Base-by-base conservation (phyloP, 2,888 invertebrate species). In the Galerucella calmariensis region DNA sequence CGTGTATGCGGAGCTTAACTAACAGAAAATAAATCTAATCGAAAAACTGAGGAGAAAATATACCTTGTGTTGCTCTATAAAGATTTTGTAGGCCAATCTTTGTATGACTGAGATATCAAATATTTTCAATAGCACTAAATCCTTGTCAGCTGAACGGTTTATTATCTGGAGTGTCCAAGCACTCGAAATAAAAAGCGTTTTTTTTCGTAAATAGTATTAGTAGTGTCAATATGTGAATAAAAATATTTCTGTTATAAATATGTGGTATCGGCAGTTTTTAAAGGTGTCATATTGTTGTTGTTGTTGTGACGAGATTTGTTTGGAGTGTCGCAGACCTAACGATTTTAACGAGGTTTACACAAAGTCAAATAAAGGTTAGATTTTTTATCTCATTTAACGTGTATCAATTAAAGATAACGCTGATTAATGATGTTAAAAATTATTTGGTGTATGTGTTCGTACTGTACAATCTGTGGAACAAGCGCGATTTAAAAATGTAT, bases 151-250 rank as follows among this genome's bases (percentile, higher is more conserved):
- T 10, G 56, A 51, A 56, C 20, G 10, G 35, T n/a, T 12, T 41
- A 35, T 67, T 67, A 67, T 67, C 67, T 67, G 53, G 41, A 67
- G 67, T 48, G 41, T 51, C 35, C 24, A 8, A 10, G 51, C 66
- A 44, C n/a, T 35, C 8, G 35, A 24, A 66, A 9, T 51, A 20
- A 51, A 46, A 20, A 46, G 10, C 65, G 24, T 11, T n/a, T 35
- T 24, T 12, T 67, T 35, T 35, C 27, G 9, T 56, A 53, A 56
- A 56, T 27, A 27, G 20, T 67, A 41, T 67, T 67, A 67, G 56
- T 56, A 27, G 53, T 67, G 53, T 67, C 56, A 67, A 67, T 56
- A 67, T 56, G 41, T 41, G 5, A 16, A 41, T 10, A 56, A 67
- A 67, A 53, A 67, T 14, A 67, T n/a, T 46, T 5, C 10, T 8